Evolutionary conservation across 1,140 invertebrate genomes (phyloP).

Genomic region (Lordiphosa mommai): DNA sequence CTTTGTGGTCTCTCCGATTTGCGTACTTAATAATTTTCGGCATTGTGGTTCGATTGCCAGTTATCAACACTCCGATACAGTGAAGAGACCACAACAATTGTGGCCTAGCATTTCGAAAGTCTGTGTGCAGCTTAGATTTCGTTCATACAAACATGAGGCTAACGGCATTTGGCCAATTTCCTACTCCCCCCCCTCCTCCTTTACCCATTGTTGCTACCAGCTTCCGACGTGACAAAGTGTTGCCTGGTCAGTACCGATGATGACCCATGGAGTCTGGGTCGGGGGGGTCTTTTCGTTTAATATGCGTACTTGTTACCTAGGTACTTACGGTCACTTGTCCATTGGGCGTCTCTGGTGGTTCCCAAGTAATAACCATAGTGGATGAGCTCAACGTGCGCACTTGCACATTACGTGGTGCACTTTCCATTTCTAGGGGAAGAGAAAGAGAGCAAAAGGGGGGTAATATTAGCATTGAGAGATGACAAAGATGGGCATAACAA

Average conservation of each 20-base stretch:
- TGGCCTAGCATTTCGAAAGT: conserved; percentile 22
- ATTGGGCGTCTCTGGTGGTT: conserved; percentile 97
- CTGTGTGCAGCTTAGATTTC: conserved; percentile 41
- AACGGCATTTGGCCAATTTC: conserved; percentile 52
- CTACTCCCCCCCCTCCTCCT: conserved; percentile 1
- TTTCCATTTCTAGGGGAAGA: conserved; percentile 90
- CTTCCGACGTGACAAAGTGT: conserved; percentile 35
- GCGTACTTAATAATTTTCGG: conserved; percentile 40
- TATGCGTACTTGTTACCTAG: conserved; percentile 48
- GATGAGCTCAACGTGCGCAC: conserved; percentile 95
- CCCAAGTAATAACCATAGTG: conserved; percentile 98
- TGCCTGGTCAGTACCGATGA: conserved; percentile 2
- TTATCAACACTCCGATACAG: conserved; percentile 13
- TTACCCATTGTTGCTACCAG: not conserved
- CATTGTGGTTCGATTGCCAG: conserved; percentile 29
- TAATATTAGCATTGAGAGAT: conserved; percentile 35
- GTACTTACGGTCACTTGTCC: conserved; percentile 94
- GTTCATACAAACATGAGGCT: conserved; percentile 41
- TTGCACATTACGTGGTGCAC: conserved; percentile 95
- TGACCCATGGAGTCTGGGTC: not conserved
- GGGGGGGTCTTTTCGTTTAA: conserved; percentile 37
- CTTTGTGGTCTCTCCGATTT: conserved; percentile 39
- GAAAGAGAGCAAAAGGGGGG: not conserved
- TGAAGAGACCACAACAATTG: conserved; percentile 48
- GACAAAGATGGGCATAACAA: conserved; percentile 6